A percentile compares a stretch with the other conserved stretches of the same genome.
phyloP scores from a whole-genome alignment of 2,888 invertebrate species.

The Cheiracanthium punctorium region DNA sequence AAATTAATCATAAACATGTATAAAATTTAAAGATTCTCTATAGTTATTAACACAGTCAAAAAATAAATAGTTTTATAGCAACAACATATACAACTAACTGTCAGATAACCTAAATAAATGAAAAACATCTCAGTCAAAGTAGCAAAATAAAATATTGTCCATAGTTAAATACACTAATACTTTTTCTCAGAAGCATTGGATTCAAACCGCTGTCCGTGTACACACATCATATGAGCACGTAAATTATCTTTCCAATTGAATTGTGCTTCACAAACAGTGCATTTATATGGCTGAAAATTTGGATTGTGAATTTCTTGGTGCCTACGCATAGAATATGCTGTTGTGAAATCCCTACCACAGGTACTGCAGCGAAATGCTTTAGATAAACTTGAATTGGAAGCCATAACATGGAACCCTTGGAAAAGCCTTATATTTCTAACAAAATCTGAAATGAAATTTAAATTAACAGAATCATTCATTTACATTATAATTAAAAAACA shows the following conservation, averaged over 20 bases:
- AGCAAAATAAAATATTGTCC: too few relatives aligned
- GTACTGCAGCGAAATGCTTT: slow-evolving; percentile 53
- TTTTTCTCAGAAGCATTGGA: background rate
- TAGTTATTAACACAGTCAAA: too few relatives aligned
- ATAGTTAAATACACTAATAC: background rate
- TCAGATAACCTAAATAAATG: too few relatives aligned
- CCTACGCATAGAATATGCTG: slow-evolving; percentile 60
- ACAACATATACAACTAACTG: too few relatives aligned
- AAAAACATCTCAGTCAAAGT: too few relatives aligned
- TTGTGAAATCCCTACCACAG: slow-evolving; percentile 61
- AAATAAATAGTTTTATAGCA: too few relatives aligned
- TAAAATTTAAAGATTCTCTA: too few relatives aligned
- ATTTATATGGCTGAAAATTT: slow-evolving; percentile 56
- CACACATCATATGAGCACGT: slow-evolving; percentile 66
- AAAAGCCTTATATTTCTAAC: background rate
- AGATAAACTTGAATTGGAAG: slow-evolving; percentile 14
- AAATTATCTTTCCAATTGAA: slow-evolving; percentile 70
- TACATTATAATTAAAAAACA: too few relatives aligned
- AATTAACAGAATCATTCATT: too few relatives aligned
- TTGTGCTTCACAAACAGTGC: slow-evolving; percentile 50
- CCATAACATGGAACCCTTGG: background rate
- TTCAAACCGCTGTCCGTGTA: slow-evolving; percentile 40
- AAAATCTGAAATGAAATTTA: slow-evolving; percentile 37
- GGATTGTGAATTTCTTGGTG: slow-evolving; percentile 68
- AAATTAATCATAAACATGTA: too few relatives aligned